Evolutionary conservation across 2,113 vertebrate genomes (phyloP).

Genomic region (Atrichornis clamosus): DNA sequence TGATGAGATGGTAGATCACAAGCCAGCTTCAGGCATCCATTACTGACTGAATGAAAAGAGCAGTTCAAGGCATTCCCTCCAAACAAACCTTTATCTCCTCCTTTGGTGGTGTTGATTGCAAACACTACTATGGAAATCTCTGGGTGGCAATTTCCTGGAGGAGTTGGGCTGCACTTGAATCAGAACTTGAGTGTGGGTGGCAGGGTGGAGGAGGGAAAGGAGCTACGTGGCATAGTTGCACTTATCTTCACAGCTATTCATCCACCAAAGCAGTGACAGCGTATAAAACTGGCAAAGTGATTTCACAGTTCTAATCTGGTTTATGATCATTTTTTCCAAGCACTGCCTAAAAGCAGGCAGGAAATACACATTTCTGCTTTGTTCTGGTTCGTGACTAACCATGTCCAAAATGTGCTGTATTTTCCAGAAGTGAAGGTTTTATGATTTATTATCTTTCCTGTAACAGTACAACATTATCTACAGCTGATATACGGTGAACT

Average conservation of each 20-base stretch:
- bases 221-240: conserved; percentile 1
- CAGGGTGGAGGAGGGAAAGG: not conserved
- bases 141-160: conserved; percentile 69
- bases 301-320: conserved; percentile 48
- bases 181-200: conserved; percentile 7
- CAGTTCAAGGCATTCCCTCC: conserved; percentile 4
- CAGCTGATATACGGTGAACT: not conserved
- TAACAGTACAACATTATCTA: not conserved
- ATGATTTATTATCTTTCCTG: conserved; percentile 7
- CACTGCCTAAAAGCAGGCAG: not conserved
- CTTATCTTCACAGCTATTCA: conserved; percentile 51
- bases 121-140: conserved; percentile 16
- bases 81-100: conserved; percentile 57
- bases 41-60: conserved; percentile 16
- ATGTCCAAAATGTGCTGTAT: not conserved
- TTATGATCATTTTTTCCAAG: conserved; percentile 59
- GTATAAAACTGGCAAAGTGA: conserved; percentile 33
- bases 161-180: conserved; percentile 11
- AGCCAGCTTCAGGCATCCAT: not conserved
- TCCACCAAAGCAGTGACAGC: conserved; percentile 11
- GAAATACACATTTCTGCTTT: not conserved
- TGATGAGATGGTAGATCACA: conserved; percentile 34
- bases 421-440: conserved; percentile 5
- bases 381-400: not conserved
- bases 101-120: conserved; percentile 29